phyloP scores from a whole-genome alignment of 2,113 vertebrate species.

The Xyrauchen texanus region DNA sequence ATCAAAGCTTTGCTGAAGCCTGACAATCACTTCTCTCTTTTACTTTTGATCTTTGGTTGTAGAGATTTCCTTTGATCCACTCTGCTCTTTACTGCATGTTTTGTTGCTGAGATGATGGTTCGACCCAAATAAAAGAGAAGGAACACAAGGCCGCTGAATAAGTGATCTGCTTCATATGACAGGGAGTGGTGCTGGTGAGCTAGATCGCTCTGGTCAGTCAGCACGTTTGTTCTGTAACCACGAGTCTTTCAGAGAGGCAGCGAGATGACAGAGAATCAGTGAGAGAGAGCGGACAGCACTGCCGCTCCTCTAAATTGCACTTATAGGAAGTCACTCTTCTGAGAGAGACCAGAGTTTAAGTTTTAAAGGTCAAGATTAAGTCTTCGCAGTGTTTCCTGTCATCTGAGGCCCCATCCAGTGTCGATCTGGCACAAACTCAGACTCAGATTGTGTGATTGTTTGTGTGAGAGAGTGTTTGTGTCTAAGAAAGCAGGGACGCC shows the following conservation, averaged over 20 bases:
- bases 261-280: slow-evolving; percentile 1
- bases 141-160: slow-evolving; percentile 40
- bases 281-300: slow-evolving; percentile 33
- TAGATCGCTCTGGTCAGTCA: slow-evolving; percentile 48
- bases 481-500: slow-evolving; percentile 28
- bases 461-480: slow-evolving; percentile 3
- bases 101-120: slow-evolving; percentile 48
- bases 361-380: slow-evolving; percentile 67
- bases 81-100: slow-evolving; percentile 62
- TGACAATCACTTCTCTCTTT: slow-evolving; percentile 91
- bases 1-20: slow-evolving; percentile 91
- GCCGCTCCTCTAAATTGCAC: slow-evolving; percentile 41
- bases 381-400: slow-evolving; percentile 38
- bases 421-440: slow-evolving; percentile 9
- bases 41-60: slow-evolving; percentile 50
- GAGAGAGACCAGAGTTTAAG: slow-evolving; percentile 73
- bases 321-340: slow-evolving; percentile 51
- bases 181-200: slow-evolving; percentile 38
- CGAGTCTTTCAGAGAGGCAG: slow-evolving; percentile 36
- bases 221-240: slow-evolving; percentile 40
- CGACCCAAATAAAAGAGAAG: slow-evolving; percentile 37
- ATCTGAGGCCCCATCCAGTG: not conserved
- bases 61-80: slow-evolving; percentile 48
- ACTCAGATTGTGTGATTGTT: slow-evolving; percentile 34
- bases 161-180: slow-evolving; percentile 25